Evolutionary conservation across 2,113 vertebrate genomes (phyloP).

Genomic region (Myrmecophaga tridactyla): DNA sequence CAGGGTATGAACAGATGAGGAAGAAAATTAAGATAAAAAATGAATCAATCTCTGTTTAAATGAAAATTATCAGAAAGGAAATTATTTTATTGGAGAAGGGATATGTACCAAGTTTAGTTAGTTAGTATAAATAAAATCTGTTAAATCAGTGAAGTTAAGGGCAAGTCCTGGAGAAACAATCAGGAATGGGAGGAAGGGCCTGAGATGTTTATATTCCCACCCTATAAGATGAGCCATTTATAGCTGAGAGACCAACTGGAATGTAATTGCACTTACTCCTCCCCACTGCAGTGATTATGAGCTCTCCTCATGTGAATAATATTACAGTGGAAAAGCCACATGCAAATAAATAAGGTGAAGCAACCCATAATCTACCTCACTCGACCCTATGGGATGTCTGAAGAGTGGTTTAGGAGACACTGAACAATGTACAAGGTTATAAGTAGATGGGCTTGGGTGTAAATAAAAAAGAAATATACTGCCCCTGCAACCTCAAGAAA

Average conservation of each 20-base stretch:
- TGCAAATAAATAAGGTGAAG: not conserved
- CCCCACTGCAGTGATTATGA: not conserved
- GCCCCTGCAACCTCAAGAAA: not conserved
- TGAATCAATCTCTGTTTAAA: not conserved
- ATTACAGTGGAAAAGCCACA: not conserved
- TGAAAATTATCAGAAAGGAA: not conserved
- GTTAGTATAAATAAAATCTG: not conserved
- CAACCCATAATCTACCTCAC: not conserved
- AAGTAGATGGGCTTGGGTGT: not conserved
- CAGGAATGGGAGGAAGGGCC: not conserved
- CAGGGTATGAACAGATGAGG: no score
- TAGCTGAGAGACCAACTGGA: not conserved
- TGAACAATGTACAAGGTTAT: not conserved
- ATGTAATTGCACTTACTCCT: accelerated
- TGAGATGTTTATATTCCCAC: not conserved
- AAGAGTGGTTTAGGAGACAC: not conserved
- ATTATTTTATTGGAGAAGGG: not conserved
- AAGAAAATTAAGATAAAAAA: no score
- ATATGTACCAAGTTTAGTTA: not conserved
- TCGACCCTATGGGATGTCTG: not conserved
- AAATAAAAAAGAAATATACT: not conserved
- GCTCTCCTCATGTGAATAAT: not conserved
- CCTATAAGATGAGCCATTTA: not conserved
- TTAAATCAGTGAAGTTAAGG: not conserved
- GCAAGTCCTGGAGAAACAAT: not conserved